Evolutionary conservation across 2,888 invertebrate genomes (phyloP).

Genomic region (Brachyopa scutellaris): DNA sequence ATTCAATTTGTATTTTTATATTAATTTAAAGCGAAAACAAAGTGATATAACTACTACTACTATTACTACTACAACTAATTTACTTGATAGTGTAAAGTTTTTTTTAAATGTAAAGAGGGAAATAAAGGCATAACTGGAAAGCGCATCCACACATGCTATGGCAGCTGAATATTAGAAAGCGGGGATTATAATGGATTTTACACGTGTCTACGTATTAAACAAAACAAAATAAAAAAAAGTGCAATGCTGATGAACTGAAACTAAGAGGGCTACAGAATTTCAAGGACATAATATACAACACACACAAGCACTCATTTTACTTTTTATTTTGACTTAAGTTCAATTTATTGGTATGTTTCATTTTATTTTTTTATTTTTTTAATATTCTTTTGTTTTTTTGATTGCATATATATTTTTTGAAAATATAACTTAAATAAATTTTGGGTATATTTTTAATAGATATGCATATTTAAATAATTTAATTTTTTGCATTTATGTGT

Average conservation of each 20-base stretch:
- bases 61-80: conserved; percentile 54
- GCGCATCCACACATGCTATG: conserved; percentile 68
- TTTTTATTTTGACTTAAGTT: conserved; percentile 70
- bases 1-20: conserved; percentile 69
- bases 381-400: conserved; percentile 7
- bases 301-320: conserved; percentile 50
- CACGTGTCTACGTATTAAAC: conserved; percentile 34
- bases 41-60: conserved; percentile 70
- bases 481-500: neutral
- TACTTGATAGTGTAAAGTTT: conserved; percentile 56
- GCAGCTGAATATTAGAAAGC: conserved; percentile 36
- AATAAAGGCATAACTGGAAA: conserved; percentile 19
- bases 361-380: conserved; percentile 35
- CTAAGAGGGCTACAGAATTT: conserved; percentile 66
- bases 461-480: neutral
- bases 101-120: conserved; percentile 31
- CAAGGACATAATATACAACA: conserved; percentile 46
- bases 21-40: conserved; percentile 70
- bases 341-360: conserved; percentile 64
- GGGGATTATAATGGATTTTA: conserved; percentile 51
- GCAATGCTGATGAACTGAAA: conserved; percentile 68
- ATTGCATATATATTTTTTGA: neutral
- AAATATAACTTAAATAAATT: neutral
- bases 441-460: neutral
- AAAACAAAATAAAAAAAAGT: conserved; percentile 33